These are phyloP conservation scores for Lamprotornis superbus DNA, from an alignment of 2,113 vertebrate species.

Conservation along the genomic window DNA sequence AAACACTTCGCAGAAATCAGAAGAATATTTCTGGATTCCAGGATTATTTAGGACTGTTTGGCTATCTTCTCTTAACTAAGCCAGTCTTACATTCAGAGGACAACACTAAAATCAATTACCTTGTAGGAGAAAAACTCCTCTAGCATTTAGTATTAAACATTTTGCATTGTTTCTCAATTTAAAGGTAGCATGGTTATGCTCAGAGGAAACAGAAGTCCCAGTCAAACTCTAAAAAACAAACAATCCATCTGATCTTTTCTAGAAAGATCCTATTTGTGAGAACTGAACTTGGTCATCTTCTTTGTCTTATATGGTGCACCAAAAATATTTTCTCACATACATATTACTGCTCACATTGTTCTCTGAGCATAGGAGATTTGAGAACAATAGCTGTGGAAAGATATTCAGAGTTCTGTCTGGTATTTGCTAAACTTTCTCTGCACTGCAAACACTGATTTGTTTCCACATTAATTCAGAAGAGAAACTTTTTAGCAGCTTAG, in stretches of 20 bases:
- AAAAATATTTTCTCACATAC: neutral
- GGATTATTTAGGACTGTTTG: neutral
- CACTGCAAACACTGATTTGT: neutral
- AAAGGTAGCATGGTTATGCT: neutral
- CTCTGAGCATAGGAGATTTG: neutral
- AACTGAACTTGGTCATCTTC: neutral
- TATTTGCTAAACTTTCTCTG: neutral
- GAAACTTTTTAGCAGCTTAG: neutral
- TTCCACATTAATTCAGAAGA: neutral
- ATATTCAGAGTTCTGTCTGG: neutral
- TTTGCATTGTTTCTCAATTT: neutral
- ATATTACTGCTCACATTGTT: neutral
- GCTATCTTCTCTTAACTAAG: neutral
- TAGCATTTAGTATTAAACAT: neutral
- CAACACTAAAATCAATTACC: neutral
- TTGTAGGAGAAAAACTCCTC: neutral
- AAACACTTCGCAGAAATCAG: neutral
- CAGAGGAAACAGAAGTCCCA: neutral
- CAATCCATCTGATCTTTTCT: neutral
- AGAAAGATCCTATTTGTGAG: neutral
- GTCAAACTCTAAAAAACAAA: neutral
- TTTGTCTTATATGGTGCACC: neutral
- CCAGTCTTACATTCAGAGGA: neutral
- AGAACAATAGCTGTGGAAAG: neutral
- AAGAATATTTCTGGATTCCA: neutral